phyloP scores from a whole-genome alignment of 2,113 vertebrate species.

The Chascanopsetta lugubris region DNA sequence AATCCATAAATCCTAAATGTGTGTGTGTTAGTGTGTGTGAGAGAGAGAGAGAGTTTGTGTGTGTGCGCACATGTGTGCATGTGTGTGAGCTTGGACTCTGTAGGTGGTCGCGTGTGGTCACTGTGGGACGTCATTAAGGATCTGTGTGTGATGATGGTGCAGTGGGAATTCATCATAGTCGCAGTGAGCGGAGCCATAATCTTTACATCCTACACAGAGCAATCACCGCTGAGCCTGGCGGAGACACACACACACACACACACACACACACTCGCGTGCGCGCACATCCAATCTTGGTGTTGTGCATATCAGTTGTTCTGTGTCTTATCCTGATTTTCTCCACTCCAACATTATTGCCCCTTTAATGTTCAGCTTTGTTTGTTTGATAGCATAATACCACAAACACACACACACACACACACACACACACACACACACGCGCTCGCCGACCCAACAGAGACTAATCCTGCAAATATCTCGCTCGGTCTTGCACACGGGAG shows the following conservation, averaged over 20 bases:
- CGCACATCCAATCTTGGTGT: background rate
- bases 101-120: conserved; percentile 29
- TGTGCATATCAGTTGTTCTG: conserved; percentile 26
- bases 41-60: too few relatives aligned
- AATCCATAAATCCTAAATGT: background rate
- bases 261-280: conserved; percentile 2
- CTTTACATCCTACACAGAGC: conserved; percentile 48
- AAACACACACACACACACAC: background rate
- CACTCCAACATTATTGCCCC: conserved; percentile 9
- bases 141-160: conserved; percentile 48
- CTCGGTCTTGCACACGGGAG: conserved; percentile 16
- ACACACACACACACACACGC: conserved; percentile 2
- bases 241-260: conserved; percentile 9
- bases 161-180: conserved; percentile 57
- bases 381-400: conserved; percentile 22
- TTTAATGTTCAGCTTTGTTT: conserved; percentile 38
- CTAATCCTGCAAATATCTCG: conserved; percentile 36
- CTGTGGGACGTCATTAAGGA: conserved; percentile 51
- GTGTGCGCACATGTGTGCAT: conserved; percentile 8
- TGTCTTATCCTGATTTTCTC: conserved; percentile 30
- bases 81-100: conserved; percentile 6
- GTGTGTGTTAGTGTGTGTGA: background rate
- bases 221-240: conserved; percentile 34
- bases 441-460: conserved; percentile 12
- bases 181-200: conserved; percentile 53